A percentile compares a stretch with the other conserved stretches of the same genome.
phyloP scores from a whole-genome alignment of 2,888 invertebrate species.

The Drosophila affinis region DNA sequence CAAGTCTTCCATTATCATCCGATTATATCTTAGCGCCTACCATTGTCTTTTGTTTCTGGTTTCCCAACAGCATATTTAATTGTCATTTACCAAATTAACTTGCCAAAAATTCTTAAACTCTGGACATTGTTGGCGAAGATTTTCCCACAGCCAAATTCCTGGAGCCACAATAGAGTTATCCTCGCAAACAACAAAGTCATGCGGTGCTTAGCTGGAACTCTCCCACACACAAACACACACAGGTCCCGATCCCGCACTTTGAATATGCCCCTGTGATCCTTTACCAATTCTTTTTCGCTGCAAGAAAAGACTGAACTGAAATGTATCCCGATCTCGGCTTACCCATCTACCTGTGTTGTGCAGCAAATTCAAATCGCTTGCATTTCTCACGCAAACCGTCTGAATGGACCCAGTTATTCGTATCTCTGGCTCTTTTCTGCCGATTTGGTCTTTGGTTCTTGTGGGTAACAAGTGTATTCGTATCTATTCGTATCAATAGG shows the following conservation, averaged over 20 bases:
- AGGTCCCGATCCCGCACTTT: slow-evolving; percentile 44
- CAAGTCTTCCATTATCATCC: slow-evolving; percentile 6
- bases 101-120: slow-evolving; percentile 26
- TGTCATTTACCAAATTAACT: slow-evolving; percentile 63
- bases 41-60: slow-evolving; percentile 1
- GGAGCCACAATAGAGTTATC: slow-evolving; percentile 61
- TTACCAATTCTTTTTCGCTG: slow-evolving; percentile 47
- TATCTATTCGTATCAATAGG: slow-evolving; percentile 44
- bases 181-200: slow-evolving; percentile 71
- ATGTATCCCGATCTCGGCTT: slow-evolving; percentile 42
- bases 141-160: slow-evolving; percentile 67
- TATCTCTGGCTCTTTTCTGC: slow-evolving; percentile 7
- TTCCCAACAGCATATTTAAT: slow-evolving; percentile 47
- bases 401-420: slow-evolving; percentile 57
- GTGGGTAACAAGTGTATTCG: slow-evolving; percentile 70
- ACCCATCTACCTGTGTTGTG: slow-evolving; percentile 60
- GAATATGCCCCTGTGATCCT: slow-evolving; percentile 68
- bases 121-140: slow-evolving; percentile 29
- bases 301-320: slow-evolving; percentile 56
- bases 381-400: slow-evolving; percentile 70
- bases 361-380: slow-evolving; percentile 70
- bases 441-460: slow-evolving; percentile 26
- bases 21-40: slow-evolving; percentile 16
- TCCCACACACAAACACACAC: slow-evolving; percentile 60
- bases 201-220: slow-evolving; percentile 72